phyloP scores from a whole-genome alignment of 2,113 vertebrate genomes.

The Chaetops frenatus region DNA sequence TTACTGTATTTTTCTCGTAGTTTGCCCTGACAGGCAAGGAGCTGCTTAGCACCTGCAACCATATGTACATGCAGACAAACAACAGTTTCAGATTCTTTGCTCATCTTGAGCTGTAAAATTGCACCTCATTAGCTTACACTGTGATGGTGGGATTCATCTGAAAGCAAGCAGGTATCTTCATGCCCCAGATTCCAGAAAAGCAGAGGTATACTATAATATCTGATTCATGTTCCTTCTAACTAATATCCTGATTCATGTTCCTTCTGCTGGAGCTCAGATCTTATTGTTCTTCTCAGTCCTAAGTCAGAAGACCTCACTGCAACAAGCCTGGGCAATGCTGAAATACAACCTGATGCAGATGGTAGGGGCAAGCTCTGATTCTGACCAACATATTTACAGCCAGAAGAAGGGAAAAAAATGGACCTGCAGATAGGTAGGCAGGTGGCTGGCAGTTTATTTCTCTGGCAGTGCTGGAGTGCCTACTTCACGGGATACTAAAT shows the following conservation, averaged over 20 bases:
- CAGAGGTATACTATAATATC: neutral
- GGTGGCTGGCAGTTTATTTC: conserved; percentile 56
- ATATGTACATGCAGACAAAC: neutral
- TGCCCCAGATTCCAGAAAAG: neutral
- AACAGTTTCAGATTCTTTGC: neutral
- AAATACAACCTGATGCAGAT: conserved; percentile 36
- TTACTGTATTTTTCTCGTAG: neutral
- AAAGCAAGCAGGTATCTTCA: neutral
- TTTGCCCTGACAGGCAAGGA: neutral
- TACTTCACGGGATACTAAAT: conserved; percentile 47
- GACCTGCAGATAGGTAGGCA: conserved; percentile 39
- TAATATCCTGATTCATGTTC: neutral
- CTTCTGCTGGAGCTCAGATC: neutral
- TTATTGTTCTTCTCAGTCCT: neutral
- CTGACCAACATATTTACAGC: conserved; percentile 3
- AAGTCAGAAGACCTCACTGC: neutral
- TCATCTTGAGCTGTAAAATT: neutral
- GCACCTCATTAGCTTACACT: neutral
- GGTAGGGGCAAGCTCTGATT: neutral
- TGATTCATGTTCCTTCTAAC: neutral
- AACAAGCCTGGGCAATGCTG: neutral
- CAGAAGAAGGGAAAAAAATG: neutral
- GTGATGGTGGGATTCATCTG: neutral
- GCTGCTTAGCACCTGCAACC: neutral
- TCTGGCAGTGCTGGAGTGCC: conserved; percentile 18